phyloP scores from a whole-genome alignment of 2,888 invertebrate genomes.

The Glyphotaelius pellucidus region DNA sequence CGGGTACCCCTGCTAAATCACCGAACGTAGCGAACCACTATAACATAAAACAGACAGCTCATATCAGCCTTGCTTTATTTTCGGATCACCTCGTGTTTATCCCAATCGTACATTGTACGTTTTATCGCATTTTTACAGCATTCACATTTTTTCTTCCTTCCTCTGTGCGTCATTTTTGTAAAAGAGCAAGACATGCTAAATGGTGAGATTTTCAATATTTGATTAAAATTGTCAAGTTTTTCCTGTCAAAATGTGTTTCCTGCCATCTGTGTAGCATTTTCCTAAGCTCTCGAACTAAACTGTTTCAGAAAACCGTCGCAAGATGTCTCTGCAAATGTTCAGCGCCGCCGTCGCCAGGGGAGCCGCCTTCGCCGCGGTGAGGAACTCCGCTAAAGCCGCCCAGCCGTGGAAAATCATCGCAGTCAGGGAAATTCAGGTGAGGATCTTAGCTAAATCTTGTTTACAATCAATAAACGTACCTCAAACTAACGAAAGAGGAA shows the following conservation, averaged over 20 bases:
- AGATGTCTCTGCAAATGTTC: slow-evolving; percentile 40
- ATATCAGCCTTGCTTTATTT: too few relatives aligned
- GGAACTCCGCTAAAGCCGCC: not conserved
- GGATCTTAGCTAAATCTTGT: not conserved
- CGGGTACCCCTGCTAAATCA: too few relatives aligned
- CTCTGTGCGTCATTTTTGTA: too few relatives aligned
- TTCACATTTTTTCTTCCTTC: too few relatives aligned
- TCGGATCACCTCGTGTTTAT: too few relatives aligned
- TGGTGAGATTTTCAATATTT: too few relatives aligned
- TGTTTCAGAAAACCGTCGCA: slow-evolving; percentile 25
- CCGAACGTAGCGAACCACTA: too few relatives aligned
- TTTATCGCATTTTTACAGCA: too few relatives aligned
- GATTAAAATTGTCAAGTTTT: not conserved
- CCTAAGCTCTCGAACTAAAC: not conserved
- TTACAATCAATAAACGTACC: not conserved
- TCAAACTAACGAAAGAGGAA: not conserved
- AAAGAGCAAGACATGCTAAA: too few relatives aligned
- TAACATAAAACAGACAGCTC: too few relatives aligned
- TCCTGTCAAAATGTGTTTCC: not conserved
- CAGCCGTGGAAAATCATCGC: slow-evolving; percentile 21
- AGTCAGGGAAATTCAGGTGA: slow-evolving; percentile 32
- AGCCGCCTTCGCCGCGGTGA: not conserved
- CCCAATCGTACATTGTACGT: too few relatives aligned
- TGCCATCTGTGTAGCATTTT: not conserved
- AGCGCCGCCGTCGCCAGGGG: slow-evolving; percentile 18